Percentiles rank a stretch among this genome's conserved stretches.
phyloP scores from a whole-genome alignment of 2,888 invertebrate genomes.

The Tipula vernalis region DNA sequence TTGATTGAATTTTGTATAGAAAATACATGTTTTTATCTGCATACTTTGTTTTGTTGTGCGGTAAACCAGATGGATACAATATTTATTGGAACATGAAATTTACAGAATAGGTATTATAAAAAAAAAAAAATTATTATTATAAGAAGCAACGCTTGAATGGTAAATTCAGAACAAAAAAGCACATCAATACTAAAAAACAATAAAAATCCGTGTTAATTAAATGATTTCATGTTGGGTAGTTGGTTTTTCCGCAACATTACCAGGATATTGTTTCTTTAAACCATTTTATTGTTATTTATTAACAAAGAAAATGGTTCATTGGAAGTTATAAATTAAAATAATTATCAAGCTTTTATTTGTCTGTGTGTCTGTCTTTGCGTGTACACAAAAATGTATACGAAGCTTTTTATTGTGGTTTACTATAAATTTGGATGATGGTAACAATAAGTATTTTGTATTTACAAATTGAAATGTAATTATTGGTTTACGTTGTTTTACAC shows the following conservation, averaged over 20 bases:
- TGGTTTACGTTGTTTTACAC: background rate
- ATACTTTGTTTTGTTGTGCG: too few species aligned
- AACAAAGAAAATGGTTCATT: background rate
- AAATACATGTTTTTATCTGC: too few species aligned
- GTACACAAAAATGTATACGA: background rate
- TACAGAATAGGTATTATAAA: background rate
- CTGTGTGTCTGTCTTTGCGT: too few species aligned
- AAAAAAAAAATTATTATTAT: background rate
- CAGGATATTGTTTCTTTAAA: background rate
- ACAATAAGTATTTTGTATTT: background rate
- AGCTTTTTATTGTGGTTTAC: too few species aligned
- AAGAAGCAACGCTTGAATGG: background rate
- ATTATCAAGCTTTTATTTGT: background rate
- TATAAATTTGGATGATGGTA: background rate
- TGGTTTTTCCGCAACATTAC: background rate
- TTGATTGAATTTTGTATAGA: too few species aligned
- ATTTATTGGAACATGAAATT: background rate
- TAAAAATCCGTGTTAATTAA: background rate
- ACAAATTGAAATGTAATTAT: background rate
- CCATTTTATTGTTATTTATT: background rate
- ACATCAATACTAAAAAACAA: background rate
- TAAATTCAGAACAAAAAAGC: background rate
- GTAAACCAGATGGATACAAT: background rate
- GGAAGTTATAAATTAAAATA: background rate
- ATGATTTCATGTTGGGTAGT: background rate